Percentiles rank a stretch among this genome's conserved stretches.
phyloP scores from a whole-genome alignment of 2,888 invertebrate species.

The Acanthosepion pharaonis region DNA sequence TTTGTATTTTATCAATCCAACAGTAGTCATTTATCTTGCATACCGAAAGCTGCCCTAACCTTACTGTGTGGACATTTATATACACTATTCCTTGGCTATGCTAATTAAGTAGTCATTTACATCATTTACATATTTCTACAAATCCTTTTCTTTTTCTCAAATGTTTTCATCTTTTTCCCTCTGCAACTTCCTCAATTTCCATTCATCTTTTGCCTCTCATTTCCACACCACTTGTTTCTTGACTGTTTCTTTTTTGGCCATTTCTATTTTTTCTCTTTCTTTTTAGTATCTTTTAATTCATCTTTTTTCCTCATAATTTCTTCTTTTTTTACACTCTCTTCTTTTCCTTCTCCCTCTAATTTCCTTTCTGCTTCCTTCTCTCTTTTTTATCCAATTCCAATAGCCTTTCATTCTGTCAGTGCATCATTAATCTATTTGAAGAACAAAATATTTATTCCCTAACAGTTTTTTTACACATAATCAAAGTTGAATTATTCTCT shows the following conservation, averaged over 20 bases:
- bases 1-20: too few relatives aligned
- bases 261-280: background rate
- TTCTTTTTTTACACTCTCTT: background rate
- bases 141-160: too few relatives aligned
- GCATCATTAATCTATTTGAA: slow-evolving; percentile 9
- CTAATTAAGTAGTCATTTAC: too few relatives aligned
- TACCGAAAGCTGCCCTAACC: too few relatives aligned
- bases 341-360: background rate
- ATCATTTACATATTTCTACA: too few relatives aligned
- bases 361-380: background rate
- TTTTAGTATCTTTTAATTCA: too few relatives aligned
- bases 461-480: background rate
- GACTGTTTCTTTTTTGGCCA: background rate
- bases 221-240: background rate
- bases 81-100: too few relatives aligned
- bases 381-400: background rate
- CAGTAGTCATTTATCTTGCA: too few relatives aligned
- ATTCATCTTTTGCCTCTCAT: background rate
- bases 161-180: too few relatives aligned
- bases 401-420: background rate
- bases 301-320: background rate
- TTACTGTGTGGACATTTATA: too few relatives aligned
- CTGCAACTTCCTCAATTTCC: too few relatives aligned
- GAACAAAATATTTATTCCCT: background rate
- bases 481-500: background rate